phyloP scores from a whole-genome alignment of 2,113 vertebrate species.

The Neotoma lepida region DNA sequence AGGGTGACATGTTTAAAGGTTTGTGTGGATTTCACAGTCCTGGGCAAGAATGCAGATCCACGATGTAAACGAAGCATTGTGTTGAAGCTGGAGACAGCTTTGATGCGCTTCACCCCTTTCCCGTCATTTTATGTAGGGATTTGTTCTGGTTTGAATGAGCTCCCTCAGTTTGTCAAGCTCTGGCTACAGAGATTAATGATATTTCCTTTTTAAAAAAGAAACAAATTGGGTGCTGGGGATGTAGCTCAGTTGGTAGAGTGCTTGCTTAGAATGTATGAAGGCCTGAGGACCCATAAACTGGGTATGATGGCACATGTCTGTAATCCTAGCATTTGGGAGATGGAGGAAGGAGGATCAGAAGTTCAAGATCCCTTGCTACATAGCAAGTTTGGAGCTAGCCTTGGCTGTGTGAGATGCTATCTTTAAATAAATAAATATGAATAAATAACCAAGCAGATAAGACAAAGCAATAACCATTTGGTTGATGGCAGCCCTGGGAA shows the following conservation, averaged over 20 bases:
- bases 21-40: not conserved
- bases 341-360: not conserved
- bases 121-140: slow-evolving; percentile 24
- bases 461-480: not conserved
- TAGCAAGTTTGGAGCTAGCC: not conserved
- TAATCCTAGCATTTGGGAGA: not conserved
- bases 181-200: not conserved
- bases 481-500: not conserved
- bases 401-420: not conserved
- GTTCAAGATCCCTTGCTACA: not conserved
- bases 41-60: not conserved
- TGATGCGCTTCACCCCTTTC: not conserved
- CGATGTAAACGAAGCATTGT: not conserved
- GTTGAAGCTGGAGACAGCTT: not conserved
- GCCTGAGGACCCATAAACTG: not conserved
- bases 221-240: not conserved
- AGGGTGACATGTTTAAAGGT: not conserved
- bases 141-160: not conserved
- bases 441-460: not conserved
- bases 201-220: slow-evolving; percentile 44
- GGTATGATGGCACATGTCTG: not conserved
- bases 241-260: not conserved
- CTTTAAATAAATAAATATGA: not conserved
- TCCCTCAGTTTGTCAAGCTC: slow-evolving; percentile 9
- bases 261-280: not conserved